Evolutionary conservation across 2,797 vertebrate species (phyloP).

Genomic region (Notoglanidium macrostoma): DNA sequence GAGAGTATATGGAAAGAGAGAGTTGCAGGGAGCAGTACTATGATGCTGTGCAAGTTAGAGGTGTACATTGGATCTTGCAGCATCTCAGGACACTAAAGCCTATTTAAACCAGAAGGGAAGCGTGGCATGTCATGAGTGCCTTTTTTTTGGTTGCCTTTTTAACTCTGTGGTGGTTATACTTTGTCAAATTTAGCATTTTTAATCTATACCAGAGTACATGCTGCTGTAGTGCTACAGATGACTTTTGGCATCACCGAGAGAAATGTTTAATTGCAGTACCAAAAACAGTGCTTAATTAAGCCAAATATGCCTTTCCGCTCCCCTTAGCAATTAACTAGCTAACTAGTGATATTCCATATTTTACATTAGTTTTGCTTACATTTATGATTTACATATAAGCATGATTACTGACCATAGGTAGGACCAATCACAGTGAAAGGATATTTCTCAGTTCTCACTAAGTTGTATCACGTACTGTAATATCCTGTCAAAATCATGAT

Average conservation of each 20-base stretch:
- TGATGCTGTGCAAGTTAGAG: neutral
- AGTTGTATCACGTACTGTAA: neutral
- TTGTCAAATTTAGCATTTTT: too few species aligned
- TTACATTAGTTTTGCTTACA: neutral
- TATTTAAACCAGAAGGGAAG: neutral
- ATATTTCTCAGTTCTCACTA: neutral
- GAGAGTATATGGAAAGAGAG: neutral
- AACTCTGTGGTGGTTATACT: too few species aligned
- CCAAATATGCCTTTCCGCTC: neutral
- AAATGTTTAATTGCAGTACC: neutral
- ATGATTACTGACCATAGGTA: neutral
- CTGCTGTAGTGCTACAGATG: neutral
- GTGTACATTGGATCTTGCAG: neutral
- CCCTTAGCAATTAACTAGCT: neutral
- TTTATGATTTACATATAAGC: neutral
- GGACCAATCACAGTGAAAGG: neutral
- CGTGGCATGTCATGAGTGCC: neutral
- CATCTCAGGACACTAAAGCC: neutral
- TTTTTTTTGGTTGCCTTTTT: too few species aligned
- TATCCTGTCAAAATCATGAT: neutral
- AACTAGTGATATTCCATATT: neutral
- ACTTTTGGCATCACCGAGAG: neutral
- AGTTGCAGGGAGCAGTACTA: neutral
- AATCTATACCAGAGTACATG: neutral
- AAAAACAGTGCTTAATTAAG: neutral